phyloP scores from a whole-genome alignment of 2,113 vertebrate species.

The Gasterosteus nipponicus region DNA sequence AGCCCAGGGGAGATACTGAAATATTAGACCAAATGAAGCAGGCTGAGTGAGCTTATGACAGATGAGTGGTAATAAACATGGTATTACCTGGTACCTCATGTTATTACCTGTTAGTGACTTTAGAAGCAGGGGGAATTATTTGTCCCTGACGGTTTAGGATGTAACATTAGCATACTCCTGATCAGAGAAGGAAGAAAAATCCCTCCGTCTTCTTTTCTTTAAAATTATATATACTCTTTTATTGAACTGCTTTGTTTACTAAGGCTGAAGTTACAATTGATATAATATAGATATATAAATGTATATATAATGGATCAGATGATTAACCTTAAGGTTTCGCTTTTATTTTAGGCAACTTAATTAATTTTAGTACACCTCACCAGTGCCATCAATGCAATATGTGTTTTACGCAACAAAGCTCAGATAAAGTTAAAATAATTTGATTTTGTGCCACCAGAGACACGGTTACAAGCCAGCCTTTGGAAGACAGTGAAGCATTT shows the following conservation, averaged over 20 bases:
- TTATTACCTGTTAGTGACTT: constrained; percentile 4
- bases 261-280: too few relatives aligned
- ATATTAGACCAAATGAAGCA: constrained; percentile 70
- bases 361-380: too few relatives aligned
- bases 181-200: too few relatives aligned
- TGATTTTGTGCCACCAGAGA: background rate
- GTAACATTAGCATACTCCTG: background rate
- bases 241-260: too few relatives aligned
- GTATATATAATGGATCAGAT: background rate
- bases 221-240: too few relatives aligned
- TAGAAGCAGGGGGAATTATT: background rate
- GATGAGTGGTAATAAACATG: constrained; percentile 43
- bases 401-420: background rate
- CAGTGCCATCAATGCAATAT: too few relatives aligned
- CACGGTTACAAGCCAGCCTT: background rate
- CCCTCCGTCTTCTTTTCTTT: too few relatives aligned
- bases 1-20: constrained; percentile 64
- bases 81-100: constrained; percentile 18
- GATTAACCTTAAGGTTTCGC: background rate
- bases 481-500: background rate
- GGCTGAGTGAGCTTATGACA: constrained; percentile 53
- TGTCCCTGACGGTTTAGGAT: background rate
- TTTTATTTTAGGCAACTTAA: too few relatives aligned
- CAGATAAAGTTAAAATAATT: background rate
- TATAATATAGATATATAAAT: too few relatives aligned